Conservation (phyloP, 2,888 invertebrate species). For the Lomographa bimaculata region DNA sequence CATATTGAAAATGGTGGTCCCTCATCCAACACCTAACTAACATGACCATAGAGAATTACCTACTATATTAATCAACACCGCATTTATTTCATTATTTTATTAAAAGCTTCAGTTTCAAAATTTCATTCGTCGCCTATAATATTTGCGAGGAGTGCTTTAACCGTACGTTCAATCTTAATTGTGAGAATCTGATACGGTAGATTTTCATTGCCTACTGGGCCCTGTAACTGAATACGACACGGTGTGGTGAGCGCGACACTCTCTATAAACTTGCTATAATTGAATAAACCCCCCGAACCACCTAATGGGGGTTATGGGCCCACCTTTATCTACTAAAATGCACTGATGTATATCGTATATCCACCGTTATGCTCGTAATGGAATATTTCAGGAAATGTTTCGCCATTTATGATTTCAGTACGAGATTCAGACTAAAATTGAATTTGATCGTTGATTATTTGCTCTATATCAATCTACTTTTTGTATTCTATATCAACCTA, state of each 20-base stretch:
- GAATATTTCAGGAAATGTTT: slow-evolving; percentile 9
- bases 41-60: too few species aligned
- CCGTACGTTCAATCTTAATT: slow-evolving; percentile 20
- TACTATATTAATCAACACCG: too few species aligned
- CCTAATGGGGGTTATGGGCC: slow-evolving; percentile 46
- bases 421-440: slow-evolving; percentile 1
- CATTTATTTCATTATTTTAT: too few species aligned
- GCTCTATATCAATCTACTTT: too few species aligned
- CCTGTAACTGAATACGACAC: slow-evolving; percentile 46
- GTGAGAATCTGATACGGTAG: slow-evolving; percentile 27
- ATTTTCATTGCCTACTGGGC: slow-evolving; percentile 22
- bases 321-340: slow-evolving; percentile 34
- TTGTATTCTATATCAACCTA: too few species aligned
- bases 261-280: slow-evolving; percentile 52
- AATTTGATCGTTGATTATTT: slow-evolving; percentile 1
- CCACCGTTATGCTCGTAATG: slow-evolving; percentile 10
- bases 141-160: slow-evolving; percentile 10
- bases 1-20: too few species aligned
- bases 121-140: slow-evolving; percentile 6
- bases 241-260: slow-evolving; percentile 40
- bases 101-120: too few species aligned
- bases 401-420: slow-evolving; percentile 11
- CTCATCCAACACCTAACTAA: too few species aligned
- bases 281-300: slow-evolving; percentile 54
- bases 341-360: slow-evolving; percentile 16